Evolutionary conservation across 2,113 vertebrate species (phyloP).

Genomic region (Arenaria interpres): DNA sequence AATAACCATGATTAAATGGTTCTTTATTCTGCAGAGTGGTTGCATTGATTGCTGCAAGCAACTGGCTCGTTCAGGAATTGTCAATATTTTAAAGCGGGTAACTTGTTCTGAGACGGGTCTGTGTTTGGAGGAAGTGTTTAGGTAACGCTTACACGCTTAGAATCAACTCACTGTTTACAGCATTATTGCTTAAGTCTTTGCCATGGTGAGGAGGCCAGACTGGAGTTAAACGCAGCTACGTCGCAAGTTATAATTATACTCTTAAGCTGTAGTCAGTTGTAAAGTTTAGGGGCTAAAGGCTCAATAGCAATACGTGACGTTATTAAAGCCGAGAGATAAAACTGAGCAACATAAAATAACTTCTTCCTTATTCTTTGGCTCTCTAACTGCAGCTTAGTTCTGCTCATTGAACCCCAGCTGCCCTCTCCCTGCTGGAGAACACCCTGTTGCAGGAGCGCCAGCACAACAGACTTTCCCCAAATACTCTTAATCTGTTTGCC

Average conservation of each 20-base stretch:
- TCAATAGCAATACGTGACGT: fast-evolving
- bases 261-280: background rate
- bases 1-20: background rate
- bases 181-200: background rate
- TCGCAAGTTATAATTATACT: background rate
- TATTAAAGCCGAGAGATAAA: background rate
- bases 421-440: background rate
- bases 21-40: background rate
- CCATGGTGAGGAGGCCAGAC: fast-evolving
- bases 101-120: background rate
- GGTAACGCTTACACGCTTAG: background rate
- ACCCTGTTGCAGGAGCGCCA: background rate
- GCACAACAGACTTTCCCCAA: background rate
- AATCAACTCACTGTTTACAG: background rate
- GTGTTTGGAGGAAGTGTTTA: background rate
- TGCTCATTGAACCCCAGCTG: background rate
- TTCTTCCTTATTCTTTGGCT: background rate
- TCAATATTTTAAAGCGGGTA: background rate
- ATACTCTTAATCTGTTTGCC: background rate
- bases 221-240: background rate
- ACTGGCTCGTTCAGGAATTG: background rate
- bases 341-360: background rate
- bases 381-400: background rate
- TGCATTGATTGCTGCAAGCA: background rate
- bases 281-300: background rate